A percentile compares a stretch with the other conserved stretches of the same genome.
These are phyloP conservation scores for Drosophila anomalata DNA, from an alignment of 2,888 invertebrate species.

Conservation along the genomic window DNA sequence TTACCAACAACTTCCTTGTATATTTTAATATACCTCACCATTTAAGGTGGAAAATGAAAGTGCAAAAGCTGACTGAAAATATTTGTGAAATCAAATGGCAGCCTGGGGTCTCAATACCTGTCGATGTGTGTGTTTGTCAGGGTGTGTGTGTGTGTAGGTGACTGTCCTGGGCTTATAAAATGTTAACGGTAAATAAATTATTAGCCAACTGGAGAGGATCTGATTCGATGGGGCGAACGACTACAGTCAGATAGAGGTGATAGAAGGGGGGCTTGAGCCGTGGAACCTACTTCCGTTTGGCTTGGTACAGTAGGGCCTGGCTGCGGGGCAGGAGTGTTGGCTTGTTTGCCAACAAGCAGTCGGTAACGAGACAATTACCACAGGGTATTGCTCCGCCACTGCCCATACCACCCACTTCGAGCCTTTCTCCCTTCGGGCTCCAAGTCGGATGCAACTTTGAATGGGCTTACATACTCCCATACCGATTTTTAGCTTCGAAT, in stretches of 20 bases:
- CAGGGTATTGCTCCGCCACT: constrained; percentile 47
- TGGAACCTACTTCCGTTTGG: constrained; percentile 51
- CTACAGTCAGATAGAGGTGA: constrained; percentile 3
- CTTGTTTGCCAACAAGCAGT: constrained; percentile 74
- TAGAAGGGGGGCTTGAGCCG: constrained; percentile 23
- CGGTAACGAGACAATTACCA: constrained; percentile 80
- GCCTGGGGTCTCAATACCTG: constrained; percentile 9
- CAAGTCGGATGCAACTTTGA: constrained; percentile 64
- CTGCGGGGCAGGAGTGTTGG: constrained; percentile 33
- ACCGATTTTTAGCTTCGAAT: constrained; percentile 48
- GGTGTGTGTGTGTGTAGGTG: constrained; percentile 17
- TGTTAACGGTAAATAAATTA: constrained; percentile 77
- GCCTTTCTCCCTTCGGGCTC: constrained; percentile 12
- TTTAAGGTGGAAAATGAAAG: constrained; percentile 13
- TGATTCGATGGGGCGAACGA: constrained; percentile 6
- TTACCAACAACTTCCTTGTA: neutral
- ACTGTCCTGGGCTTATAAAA: constrained; percentile 59
- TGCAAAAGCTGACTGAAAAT: constrained; percentile 53
- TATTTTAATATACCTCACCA: neutral
- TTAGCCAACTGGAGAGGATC: constrained; percentile 48
- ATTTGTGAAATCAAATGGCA: constrained; percentile 73
- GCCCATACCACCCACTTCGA: neutral
- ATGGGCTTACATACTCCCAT: constrained; percentile 56
- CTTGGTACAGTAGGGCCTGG: constrained; percentile 35
- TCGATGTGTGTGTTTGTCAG: constrained; percentile 6